Base-by-base conservation (phyloP, 2,113 vertebrate species). In the Xenopus laevis region DNA sequence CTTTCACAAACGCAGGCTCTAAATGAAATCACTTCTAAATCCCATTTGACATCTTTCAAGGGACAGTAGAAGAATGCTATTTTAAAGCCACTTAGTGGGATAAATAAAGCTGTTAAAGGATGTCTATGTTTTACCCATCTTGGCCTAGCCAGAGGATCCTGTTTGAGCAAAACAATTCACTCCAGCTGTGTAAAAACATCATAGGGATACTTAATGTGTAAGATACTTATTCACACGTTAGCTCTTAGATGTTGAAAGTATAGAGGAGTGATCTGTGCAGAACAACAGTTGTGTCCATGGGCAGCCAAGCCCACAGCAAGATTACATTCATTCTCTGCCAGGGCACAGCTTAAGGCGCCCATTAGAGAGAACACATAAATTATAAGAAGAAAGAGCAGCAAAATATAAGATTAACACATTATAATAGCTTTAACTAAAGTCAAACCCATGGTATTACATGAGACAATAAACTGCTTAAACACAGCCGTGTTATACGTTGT, bases 341-440 rank as follows among this genome's bases (percentile, higher is more conserved):
- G 74, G 74, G 60, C 66, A 69, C 74, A 77, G 74, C 47, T 76
- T 77, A 77, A 76, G 57, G 50, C 45, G 61, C 61, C 66, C 60
- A 77, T 77, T 77, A 77, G 53, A 64, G 40, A 69, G 66, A 77
- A 70, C 74, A 76, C 59, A 68, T 53, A 77, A 77, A 77, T 77
- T 77, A 77, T 69, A 20, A 70, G 66, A 77, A 70, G 44, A 77
- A 77, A 70, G 58, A 30, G 47, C 74, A 70, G 74, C 18, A 77
- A 70, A 70, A 77, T 77, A 70, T 70, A 77, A 77, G 74, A 77
- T 77, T 77, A 77, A 64, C 66, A 77, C 63, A 77, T 77, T 64
- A 55, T 77, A 77, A 77, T 77, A 77, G 67, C 74, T 77, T 76
- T 70, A 77, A 76, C 73, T 63, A 55, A 76, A 76, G 73, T 69